Percentiles rank a stretch among this genome's conserved stretches.
phyloP scores from a whole-genome alignment of 2,113 vertebrate genomes.

The Caranx ignobilis region DNA sequence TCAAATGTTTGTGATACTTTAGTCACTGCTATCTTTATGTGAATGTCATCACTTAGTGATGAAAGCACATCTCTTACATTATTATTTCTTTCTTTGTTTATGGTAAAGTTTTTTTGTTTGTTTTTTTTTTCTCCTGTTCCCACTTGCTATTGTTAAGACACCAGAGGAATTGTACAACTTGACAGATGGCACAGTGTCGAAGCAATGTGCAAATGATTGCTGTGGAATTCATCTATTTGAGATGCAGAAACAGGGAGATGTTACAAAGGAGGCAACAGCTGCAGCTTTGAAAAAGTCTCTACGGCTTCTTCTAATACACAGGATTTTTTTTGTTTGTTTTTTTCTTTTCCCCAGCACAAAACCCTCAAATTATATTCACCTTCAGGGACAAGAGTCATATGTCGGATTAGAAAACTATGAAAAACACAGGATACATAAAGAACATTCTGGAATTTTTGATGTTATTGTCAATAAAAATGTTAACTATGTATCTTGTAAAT shows the following conservation, averaged over 20 bases:
- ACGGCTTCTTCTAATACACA: conserved; percentile 35
- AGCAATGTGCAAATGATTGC: conserved; percentile 37
- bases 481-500: not conserved
- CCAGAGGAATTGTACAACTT: conserved; percentile 8
- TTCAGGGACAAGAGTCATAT: conserved; percentile 21
- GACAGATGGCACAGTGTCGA: conserved; percentile 61
- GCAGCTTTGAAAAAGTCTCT: conserved; percentile 37
- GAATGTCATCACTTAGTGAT: not conserved
- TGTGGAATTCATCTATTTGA: conserved; percentile 48
- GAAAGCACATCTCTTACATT: not conserved
- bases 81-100: not conserved
- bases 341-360: conserved; percentile 5
- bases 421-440: conserved; percentile 1
- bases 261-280: conserved; percentile 52
- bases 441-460: not conserved
- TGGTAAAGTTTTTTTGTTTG: not conserved
- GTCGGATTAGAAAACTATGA: conserved; percentile 15
- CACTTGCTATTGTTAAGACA: conserved; percentile 17
- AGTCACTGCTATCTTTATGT: no score
- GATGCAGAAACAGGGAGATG: conserved; percentile 27
- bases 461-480: not conserved
- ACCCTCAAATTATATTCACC: conserved; percentile 17
- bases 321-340: not conserved
- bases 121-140: not conserved
- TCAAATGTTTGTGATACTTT: no score